Conservation (phyloP, 2,797 vertebrate genomes). For the Poecilia gillii region DNA sequence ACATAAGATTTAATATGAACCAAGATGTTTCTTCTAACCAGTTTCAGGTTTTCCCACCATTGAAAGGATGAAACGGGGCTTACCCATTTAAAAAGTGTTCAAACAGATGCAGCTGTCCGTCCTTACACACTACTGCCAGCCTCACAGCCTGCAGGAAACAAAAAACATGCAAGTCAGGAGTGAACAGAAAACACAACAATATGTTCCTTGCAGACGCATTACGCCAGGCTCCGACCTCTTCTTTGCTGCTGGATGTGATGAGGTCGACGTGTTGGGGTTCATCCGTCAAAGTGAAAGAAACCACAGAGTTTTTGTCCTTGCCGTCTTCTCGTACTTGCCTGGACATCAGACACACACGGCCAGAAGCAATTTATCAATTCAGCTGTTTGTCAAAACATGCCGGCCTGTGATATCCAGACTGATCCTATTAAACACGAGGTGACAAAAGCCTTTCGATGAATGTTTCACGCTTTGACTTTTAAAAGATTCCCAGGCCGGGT, state of each 20-base stretch:
- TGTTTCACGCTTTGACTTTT: not conserved
- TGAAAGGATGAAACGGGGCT: slow-evolving; percentile 59
- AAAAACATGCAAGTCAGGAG: slow-evolving; percentile 6
- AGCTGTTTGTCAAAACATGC: not conserved
- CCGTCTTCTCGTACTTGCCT: slow-evolving; percentile 96
- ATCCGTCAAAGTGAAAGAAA: slow-evolving; percentile 94
- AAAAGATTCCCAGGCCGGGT: not conserved
- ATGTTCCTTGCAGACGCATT: not conserved
- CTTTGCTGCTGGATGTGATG: slow-evolving; percentile 88
- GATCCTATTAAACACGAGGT: not conserved
- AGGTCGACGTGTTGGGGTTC: slow-evolving; percentile 91
- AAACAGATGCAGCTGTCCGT: slow-evolving; percentile 96
- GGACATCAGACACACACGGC: slow-evolving; percentile 3
- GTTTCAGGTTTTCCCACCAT: not conserved
- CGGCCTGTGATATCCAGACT: not conserved
- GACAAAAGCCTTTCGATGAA: not conserved
- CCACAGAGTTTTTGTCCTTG: slow-evolving; percentile 94
- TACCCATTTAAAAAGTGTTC: slow-evolving; percentile 99
- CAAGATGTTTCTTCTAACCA: not conserved
- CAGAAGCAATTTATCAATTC: not conserved
- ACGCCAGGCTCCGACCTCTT: slow-evolving; percentile 83
- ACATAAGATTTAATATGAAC: not conserved
- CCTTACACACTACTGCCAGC: slow-evolving; percentile 94
- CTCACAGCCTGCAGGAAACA: slow-evolving; percentile 86
- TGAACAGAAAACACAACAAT: not conserved